Percentiles rank a stretch among this genome's conserved stretches.
These are phyloP conservation scores for Drosophila pseudoobscura DNA, from an alignment of 1,140 invertebrate genomes.

Conservation along the genomic window DNA sequence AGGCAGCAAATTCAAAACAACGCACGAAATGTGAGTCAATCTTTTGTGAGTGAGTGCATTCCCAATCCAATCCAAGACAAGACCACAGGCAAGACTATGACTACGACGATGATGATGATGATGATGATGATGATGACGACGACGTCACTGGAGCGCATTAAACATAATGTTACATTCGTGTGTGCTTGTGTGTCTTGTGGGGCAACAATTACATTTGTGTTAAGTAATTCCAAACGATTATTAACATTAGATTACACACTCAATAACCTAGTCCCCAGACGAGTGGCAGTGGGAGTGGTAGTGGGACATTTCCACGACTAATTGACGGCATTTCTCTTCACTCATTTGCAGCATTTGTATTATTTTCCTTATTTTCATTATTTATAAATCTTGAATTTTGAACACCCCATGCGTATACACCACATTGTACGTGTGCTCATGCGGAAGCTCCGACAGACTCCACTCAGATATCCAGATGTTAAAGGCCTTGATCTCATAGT, in stretches of 20 bases:
- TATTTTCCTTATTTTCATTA: too few relatives aligned
- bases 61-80: slow-evolving; percentile 34
- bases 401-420: slow-evolving; percentile 17
- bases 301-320: slow-evolving; percentile 13
- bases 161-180: slow-evolving; percentile 5
- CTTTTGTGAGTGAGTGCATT: slow-evolving; percentile 48
- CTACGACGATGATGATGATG: neutral
- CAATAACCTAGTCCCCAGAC: slow-evolving; percentile 40
- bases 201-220: slow-evolving; percentile 72
- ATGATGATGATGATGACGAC: slow-evolving; percentile 13
- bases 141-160: slow-evolving; percentile 71
- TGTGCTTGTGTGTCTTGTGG: slow-evolving; percentile 16
- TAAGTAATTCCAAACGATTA: slow-evolving; percentile 69
- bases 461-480: neutral
- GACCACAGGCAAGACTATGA: neutral
- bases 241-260: slow-evolving; percentile 47
- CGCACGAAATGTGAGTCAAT: slow-evolving; percentile 60
- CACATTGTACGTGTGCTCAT: neutral
- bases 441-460: slow-evolving; percentile 24
- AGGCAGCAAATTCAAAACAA: neutral
- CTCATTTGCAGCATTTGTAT: neutral
- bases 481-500: slow-evolving; percentile 38
- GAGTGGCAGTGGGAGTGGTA: slow-evolving; percentile 3
- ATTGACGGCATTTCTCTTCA: slow-evolving; percentile 34
- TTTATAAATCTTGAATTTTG: slow-evolving; percentile 30